These are phyloP conservation scores for Cheirogaleus medius DNA, from an alignment of 2,113 vertebrate species.

Conservation along the genomic window DNA sequence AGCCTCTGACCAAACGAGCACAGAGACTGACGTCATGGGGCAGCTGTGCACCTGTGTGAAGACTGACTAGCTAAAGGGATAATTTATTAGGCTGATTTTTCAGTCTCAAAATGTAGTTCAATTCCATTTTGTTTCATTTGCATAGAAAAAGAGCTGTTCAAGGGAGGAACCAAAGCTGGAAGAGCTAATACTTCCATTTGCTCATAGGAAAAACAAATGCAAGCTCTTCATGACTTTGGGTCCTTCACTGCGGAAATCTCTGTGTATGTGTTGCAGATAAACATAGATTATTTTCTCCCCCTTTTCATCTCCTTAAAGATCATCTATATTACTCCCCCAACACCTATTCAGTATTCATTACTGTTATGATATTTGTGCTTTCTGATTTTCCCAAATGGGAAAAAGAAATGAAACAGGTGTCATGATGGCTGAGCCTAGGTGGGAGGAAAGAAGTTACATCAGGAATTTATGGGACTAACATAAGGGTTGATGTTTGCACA, in stretches of 20 bases:
- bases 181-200: not conserved
- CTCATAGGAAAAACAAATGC: not conserved
- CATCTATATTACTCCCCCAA: not conserved
- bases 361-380: not conserved
- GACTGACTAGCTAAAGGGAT: not conserved
- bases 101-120: not conserved
- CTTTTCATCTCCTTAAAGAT: not conserved
- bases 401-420: not conserved
- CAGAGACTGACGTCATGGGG: not conserved
- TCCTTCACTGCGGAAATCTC: not conserved
- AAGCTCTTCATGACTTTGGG: not conserved
- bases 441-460: not conserved
- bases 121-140: slow-evolving; percentile 55
- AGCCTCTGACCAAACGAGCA: not conserved
- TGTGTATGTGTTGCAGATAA: not conserved
- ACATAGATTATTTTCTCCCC: not conserved
- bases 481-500: not conserved
- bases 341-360: not conserved
- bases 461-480: not conserved
- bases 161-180: not conserved
- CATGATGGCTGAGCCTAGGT: not conserved
- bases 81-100: not conserved
- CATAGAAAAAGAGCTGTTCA: not conserved
- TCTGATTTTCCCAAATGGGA: not conserved
- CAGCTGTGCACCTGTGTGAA: not conserved